These are phyloP conservation scores for Ispidina lecontei DNA, from an alignment of 2,797 vertebrate genomes.

Conservation along the genomic window DNA sequence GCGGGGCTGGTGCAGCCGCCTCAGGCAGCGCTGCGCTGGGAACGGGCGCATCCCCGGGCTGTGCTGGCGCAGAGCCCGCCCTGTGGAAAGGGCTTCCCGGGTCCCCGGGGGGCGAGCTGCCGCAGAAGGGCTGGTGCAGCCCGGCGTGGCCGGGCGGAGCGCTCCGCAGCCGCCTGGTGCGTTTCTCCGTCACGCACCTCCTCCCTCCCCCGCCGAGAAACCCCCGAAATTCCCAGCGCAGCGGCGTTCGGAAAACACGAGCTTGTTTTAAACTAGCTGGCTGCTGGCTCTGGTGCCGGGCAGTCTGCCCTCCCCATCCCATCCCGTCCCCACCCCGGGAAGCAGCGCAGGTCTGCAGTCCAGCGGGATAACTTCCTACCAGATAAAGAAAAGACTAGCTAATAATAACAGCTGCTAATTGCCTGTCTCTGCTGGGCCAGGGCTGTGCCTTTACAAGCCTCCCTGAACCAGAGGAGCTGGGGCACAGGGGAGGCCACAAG, in stretches of 20 bases:
- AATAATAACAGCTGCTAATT: conserved; percentile 64
- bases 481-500: not conserved
- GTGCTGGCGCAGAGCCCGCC: not conserved
- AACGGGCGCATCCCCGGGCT: fast-evolving
- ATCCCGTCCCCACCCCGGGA: not conserved
- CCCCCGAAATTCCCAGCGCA: conserved; percentile 55
- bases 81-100: not conserved
- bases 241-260: conserved; percentile 69
- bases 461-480: not conserved
- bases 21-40: not conserved
- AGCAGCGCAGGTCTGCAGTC: conserved; percentile 31
- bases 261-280: conserved; percentile 52
- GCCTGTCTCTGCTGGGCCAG: not conserved
- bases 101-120: fast-evolving
- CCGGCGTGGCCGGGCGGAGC: fast-evolving
- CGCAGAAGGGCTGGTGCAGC: not conserved
- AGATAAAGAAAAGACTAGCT: conserved; percentile 45
- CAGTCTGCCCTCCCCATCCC: conserved; percentile 26
- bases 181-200: conserved; percentile 18
- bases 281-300: conserved; percentile 33
- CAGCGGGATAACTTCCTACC: conserved; percentile 32
- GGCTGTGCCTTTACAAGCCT: not conserved
- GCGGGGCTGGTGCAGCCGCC: too few species aligned
- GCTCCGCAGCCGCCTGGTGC: not conserved
- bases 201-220: conserved; percentile 43